phyloP scores from a whole-genome alignment of 2,797 vertebrate species.

The Cheirogaleus major region DNA sequence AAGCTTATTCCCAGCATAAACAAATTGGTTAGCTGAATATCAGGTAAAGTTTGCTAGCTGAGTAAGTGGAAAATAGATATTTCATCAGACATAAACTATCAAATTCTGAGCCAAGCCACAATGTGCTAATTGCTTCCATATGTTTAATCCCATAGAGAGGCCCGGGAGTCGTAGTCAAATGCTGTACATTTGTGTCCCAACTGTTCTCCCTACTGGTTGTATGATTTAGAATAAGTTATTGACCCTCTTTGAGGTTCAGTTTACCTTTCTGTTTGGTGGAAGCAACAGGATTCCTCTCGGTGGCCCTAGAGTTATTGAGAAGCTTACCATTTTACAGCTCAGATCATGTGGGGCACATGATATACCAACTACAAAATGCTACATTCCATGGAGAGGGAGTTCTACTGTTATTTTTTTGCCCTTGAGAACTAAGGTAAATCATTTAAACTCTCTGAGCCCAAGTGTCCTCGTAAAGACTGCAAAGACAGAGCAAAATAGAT shows the following conservation, averaged over 20 bases:
- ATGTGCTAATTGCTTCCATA: background rate
- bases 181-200: background rate
- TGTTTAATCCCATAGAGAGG: background rate
- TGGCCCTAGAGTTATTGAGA: background rate
- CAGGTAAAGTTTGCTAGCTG: background rate
- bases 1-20: background rate
- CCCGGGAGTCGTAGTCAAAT: background rate
- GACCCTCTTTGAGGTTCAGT: background rate
- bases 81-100: background rate
- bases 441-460: background rate
- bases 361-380: background rate
- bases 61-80: background rate
- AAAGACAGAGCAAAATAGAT: background rate
- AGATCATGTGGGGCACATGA: background rate
- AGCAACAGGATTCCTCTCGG: background rate
- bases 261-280: background rate
- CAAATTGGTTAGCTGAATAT: background rate
- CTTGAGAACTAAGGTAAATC: background rate
- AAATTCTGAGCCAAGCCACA: background rate
- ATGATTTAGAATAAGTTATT: background rate
- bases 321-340: background rate
- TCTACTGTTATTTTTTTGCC: background rate
- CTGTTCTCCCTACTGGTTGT: background rate
- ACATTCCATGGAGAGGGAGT: background rate
- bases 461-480: background rate